Evolutionary conservation across 2,113 vertebrate genomes (phyloP).

Genomic region (Gobiocypris rarus): DNA sequence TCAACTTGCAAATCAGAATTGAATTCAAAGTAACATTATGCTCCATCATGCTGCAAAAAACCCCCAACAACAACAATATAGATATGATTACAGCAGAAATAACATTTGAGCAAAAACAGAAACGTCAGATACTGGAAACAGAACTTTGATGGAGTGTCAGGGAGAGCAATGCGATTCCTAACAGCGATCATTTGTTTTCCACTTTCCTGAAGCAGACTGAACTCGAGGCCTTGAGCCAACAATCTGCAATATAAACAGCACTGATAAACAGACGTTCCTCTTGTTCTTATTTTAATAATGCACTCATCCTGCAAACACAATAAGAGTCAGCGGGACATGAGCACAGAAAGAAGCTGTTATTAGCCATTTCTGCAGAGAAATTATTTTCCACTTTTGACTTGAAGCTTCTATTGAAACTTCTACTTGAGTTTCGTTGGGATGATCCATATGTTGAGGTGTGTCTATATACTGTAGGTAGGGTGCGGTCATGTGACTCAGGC

Average conservation of each 20-base stretch:
- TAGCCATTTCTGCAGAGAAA: neutral
- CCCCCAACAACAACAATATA: too few relatives aligned
- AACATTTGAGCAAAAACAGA: neutral
- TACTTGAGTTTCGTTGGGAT: neutral
- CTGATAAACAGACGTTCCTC: constrained; percentile 52
- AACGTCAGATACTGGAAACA: neutral
- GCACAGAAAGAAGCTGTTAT: neutral
- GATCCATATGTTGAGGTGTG: neutral
- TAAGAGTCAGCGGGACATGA: neutral
- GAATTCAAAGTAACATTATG: constrained; percentile 14
- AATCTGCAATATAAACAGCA: constrained; percentile 55
- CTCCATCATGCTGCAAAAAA: constrained; percentile 17
- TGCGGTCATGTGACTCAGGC: neutral
- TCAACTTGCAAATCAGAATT: constrained; percentile 15
- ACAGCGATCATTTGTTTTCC: neutral
- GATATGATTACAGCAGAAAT: constrained; percentile 7
- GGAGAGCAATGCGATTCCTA: neutral
- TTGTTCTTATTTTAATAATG: constrained; percentile 23
- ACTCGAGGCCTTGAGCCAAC: constrained; percentile 36
- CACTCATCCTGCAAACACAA: neutral
- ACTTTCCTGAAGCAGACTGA: constrained; percentile 33
- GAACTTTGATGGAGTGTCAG: constrained; percentile 7
- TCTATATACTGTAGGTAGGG: neutral
- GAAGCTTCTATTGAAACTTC: neutral
- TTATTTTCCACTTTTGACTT: neutral